Base-by-base conservation (phyloP, 2,797 vertebrate genomes). In the Lepus oiostolus region DNA sequence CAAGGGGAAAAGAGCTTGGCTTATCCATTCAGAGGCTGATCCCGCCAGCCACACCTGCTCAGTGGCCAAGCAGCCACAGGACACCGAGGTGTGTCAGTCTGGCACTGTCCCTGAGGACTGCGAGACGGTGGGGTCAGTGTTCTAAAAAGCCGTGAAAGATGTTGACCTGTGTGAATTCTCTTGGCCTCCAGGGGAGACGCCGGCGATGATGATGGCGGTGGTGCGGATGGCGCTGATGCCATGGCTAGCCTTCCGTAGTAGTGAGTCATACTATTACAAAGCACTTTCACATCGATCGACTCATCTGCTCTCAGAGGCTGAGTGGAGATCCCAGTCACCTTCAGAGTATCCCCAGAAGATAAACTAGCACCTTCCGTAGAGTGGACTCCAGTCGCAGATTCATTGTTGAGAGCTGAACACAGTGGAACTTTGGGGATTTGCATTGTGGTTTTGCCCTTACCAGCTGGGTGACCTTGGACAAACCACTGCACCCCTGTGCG, bases 381-480 rank as follows among this genome's bases (percentile, higher is more conserved):
- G 32, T 84, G 74, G 71, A 86, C 52, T 65, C 58, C 30, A 47
- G 24, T 17, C 19, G 5, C 90, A 60, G 75, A 65, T 38, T 91
- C 75, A 76, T 85, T 65, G 28, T 90, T 85, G 88, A 84, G 91
- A 85, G 50, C 58, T 84, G 70, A 70, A 21, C n/a, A 2, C 3
- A 60, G 71, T 74, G 52, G 63, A 88, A 89, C 62, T 92, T 94
- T 52, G n/a, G 13, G n/a, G n/a, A 96, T 97, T 97, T 96, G 95
- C 95, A 96, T 85, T 95, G 58, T 62, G 95, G 96, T 93, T 92
- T 97, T 67, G 83, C 90, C 86, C 90, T 95, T 85, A 91, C 92
- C 96, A 97, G 95, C 95, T 97, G 96, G 95, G 75, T 96, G 92
- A 97, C 95, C 95, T 95, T 92, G 94, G 81, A 91, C 96, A 96